A percentile compares a stretch with the other conserved stretches of the same genome.
Evolutionary conservation across 2,113 vertebrate species (phyloP).

Genomic region (Hemichromis elongatus): DNA sequence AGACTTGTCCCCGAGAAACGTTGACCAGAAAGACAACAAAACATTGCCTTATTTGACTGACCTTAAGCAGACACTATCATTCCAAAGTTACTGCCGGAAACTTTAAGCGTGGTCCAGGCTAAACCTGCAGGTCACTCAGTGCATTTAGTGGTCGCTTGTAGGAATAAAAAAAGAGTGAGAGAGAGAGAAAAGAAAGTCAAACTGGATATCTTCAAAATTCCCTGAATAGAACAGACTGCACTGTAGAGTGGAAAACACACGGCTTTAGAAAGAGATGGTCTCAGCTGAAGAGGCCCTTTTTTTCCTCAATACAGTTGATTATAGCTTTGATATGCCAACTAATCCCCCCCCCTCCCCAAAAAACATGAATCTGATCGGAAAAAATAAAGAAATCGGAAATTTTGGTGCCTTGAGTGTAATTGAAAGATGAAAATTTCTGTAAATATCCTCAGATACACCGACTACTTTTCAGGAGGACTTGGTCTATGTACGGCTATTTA

Average conservation of each 20-base stretch:
- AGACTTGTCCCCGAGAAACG: conserved; percentile 5
- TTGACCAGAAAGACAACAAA: conserved; percentile 43
- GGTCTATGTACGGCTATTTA: not conserved
- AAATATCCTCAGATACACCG: conserved; percentile 12
- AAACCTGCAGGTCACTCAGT: conserved; percentile 23
- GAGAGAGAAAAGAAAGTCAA: not conserved
- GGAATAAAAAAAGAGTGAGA: not conserved
- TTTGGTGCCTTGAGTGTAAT: conserved; percentile 11
- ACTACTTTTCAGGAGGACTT: not conserved
- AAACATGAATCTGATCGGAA: not conserved
- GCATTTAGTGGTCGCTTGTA: conserved; percentile 10
- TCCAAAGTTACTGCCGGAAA: conserved; percentile 22
- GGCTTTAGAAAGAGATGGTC: not conserved
- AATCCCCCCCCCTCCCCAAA: not conserved
- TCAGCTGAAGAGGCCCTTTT: conserved; percentile 10
- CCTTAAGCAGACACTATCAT: conserved; percentile 23
- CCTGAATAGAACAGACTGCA: not conserved
- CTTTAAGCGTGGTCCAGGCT: not conserved
- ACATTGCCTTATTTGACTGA: conserved; percentile 26
- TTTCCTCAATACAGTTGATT: not conserved
- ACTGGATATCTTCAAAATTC: not conserved
- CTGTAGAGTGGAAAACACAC: not conserved
- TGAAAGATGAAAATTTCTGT: not conserved
- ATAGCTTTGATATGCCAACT: not conserved
- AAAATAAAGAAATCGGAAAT: conserved; percentile 11